Evolutionary conservation across 2,888 invertebrate species (phyloP).

Genomic region (Agrenia bidenticulata): DNA sequence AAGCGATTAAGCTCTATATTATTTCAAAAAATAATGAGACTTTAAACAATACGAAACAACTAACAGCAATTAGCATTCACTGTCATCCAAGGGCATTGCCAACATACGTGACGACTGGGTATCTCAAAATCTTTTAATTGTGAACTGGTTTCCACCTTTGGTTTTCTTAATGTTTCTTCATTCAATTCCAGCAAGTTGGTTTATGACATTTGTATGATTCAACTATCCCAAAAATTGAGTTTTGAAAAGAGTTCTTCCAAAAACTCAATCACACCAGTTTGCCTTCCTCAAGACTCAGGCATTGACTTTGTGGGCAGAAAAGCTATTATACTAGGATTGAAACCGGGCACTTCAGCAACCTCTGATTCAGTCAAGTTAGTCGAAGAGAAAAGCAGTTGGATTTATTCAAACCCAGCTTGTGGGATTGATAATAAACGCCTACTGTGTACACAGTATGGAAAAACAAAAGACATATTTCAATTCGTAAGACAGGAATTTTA

Average conservation of each 20-base stretch:
- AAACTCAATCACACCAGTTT: background rate
- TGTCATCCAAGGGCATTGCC: slow-evolving; percentile 15
- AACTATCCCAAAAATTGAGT: background rate
- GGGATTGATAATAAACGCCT: background rate
- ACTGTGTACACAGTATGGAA: background rate
- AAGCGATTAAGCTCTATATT: background rate
- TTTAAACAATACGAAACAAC: background rate
- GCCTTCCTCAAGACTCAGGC: background rate
- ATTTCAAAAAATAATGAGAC: background rate
- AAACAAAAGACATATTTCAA: background rate
- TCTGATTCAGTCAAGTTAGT: too few relatives aligned
- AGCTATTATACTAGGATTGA: too few relatives aligned
- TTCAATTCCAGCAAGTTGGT: background rate
- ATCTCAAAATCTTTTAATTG: too few relatives aligned
- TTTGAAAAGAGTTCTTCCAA: background rate
- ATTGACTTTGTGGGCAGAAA: too few relatives aligned
- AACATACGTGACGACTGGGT: background rate
- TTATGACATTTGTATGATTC: slow-evolving; percentile 1
- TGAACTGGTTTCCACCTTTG: too few relatives aligned
- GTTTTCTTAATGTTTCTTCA: background rate
- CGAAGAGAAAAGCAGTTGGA: too few relatives aligned
- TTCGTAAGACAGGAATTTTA: background rate
- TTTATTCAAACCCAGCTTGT: background rate
- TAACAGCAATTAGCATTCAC: background rate
- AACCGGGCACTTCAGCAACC: too few relatives aligned